phyloP scores from a whole-genome alignment of 2,797 vertebrate genomes.

The Diglossa cyanea region DNA sequence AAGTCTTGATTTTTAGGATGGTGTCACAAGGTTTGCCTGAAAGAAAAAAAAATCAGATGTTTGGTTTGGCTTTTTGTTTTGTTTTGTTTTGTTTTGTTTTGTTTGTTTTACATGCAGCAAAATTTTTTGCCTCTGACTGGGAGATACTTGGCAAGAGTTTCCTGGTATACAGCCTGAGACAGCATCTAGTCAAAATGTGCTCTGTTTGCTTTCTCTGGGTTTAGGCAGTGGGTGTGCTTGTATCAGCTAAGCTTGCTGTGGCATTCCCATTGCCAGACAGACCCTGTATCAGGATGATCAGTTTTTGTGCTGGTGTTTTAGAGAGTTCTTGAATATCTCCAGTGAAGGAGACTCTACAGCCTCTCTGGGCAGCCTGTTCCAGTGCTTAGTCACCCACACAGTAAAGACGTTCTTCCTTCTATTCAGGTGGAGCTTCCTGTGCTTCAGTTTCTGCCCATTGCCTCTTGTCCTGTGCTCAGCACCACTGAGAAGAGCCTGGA shows the following conservation, averaged over 20 bases:
- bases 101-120: background rate
- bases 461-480: background rate
- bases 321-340: background rate
- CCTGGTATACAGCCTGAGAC: background rate
- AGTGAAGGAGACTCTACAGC: rapidly evolving
- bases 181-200: background rate
- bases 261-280: background rate
- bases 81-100: too few species aligned
- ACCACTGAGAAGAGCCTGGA: background rate
- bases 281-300: background rate
- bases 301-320: background rate
- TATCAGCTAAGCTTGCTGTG: background rate
- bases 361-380: background rate
- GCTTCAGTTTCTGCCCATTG: background rate
- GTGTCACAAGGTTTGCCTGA: background rate
- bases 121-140: background rate
- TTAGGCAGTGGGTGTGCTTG: background rate
- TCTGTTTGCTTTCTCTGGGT: background rate
- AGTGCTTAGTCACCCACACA: background rate
- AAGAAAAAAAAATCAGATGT: background rate
- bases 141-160: background rate
- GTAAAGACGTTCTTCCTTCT: background rate
- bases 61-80: background rate
- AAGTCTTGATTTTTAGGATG: background rate
- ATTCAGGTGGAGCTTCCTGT: background rate